Evolutionary conservation across 2,888 invertebrate species (phyloP).

Genomic region (Nebria salina): DNA sequence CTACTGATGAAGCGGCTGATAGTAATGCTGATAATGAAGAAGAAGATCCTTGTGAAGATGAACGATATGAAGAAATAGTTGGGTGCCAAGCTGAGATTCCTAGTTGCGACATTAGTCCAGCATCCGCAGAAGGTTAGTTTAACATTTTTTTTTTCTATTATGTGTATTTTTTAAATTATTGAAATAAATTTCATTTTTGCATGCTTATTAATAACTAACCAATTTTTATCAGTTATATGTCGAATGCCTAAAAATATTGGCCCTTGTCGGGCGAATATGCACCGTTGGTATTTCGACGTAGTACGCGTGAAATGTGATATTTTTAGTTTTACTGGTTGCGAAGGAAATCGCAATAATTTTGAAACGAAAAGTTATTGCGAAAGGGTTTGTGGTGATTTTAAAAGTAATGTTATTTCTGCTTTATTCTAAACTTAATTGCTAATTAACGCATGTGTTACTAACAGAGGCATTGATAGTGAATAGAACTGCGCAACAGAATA

Average conservation of each 20-base stretch:
- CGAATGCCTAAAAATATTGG: constrained; percentile 74
- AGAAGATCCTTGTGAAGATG: constrained; percentile 62
- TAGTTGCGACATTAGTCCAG: constrained; percentile 53
- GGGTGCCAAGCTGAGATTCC: constrained; percentile 61
- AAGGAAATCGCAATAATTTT: constrained; percentile 90
- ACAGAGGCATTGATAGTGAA: constrained; percentile 60
- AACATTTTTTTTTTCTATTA: not conserved
- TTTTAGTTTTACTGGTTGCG: constrained; percentile 90
- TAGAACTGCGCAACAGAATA: constrained; percentile 57
- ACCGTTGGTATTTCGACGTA: constrained; percentile 87
- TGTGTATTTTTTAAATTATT: not conserved
- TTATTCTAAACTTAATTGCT: not conserved
- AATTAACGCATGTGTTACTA: constrained; percentile 19
- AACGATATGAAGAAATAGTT: constrained; percentile 65
- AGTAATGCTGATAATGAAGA: constrained; percentile 51
- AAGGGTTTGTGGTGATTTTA: constrained; percentile 68
- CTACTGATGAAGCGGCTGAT: constrained; percentile 14
- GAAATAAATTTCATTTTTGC: not conserved
- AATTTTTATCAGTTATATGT: constrained; percentile 67
- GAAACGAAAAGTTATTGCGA: constrained; percentile 76
- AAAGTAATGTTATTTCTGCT: constrained; percentile 60
- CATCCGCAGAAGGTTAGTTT: constrained; percentile 37
- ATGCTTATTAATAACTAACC: constrained; percentile 6
- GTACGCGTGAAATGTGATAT: constrained; percentile 76
- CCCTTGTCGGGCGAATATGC: constrained; percentile 79